A percentile compares a stretch with the other conserved stretches of the same genome.
phyloP scores from a whole-genome alignment of 2,888 invertebrate species.

The Hirtodrosophila duncani region DNA sequence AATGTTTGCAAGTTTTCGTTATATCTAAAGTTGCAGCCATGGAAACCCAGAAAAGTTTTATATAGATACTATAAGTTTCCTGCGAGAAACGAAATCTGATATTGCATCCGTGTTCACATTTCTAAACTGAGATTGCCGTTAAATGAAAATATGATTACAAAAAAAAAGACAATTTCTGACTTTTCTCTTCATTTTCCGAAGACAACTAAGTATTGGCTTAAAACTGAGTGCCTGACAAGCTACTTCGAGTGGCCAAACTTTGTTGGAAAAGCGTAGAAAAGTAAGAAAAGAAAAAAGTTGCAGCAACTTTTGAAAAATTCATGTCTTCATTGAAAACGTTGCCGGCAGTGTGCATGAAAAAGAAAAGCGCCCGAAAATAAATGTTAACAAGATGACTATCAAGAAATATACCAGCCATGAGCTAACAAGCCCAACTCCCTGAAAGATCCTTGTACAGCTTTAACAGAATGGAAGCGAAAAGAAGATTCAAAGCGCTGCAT shows the following conservation, averaged over 20 bases:
- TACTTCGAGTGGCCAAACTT: constrained; percentile 43
- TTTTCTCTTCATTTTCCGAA: not conserved
- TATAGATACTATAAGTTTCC: too few relatives aligned
- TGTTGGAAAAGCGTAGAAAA: constrained; percentile 15
- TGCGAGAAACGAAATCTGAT: too few relatives aligned
- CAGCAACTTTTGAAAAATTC: constrained; percentile 52
- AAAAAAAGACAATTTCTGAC: too few relatives aligned
- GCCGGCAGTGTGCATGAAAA: constrained; percentile 12
- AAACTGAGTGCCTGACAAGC: constrained; percentile 45
- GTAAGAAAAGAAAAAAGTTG: constrained; percentile 29
- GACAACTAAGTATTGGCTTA: constrained; percentile 24
- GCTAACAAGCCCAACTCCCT: constrained; percentile 7
- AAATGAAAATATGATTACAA: too few relatives aligned
- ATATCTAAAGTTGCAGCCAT: too few relatives aligned
- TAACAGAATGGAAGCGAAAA: too few relatives aligned
- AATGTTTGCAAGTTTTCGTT: too few relatives aligned
- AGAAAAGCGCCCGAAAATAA: constrained; percentile 49
- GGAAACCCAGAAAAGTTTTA: too few relatives aligned
- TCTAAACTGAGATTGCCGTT: too few relatives aligned
- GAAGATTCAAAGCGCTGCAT: too few relatives aligned
- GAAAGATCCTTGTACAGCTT: too few relatives aligned
- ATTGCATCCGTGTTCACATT: too few relatives aligned
- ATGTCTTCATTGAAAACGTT: constrained; percentile 43
- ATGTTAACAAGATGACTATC: constrained; percentile 64
- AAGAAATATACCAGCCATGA: constrained; percentile 14